Percentiles rank a stretch among this genome's conserved stretches.
These are phyloP conservation scores for Martes flavigula DNA, from an alignment of 2,797 vertebrate genomes.

Conservation along the genomic window DNA sequence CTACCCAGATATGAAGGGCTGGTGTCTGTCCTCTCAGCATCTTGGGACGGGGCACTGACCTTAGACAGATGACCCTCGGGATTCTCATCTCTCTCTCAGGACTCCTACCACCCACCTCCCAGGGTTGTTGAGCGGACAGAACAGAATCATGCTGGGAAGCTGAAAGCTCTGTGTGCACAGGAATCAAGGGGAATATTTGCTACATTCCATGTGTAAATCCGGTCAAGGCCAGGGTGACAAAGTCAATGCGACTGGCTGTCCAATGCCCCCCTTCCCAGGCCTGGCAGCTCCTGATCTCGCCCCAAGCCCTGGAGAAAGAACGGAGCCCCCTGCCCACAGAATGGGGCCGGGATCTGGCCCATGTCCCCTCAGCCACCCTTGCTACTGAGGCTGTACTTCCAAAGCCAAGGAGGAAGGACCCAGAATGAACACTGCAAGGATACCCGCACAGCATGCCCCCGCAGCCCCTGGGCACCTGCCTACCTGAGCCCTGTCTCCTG, in stretches of 20 bases:
- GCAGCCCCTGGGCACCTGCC: not conserved
- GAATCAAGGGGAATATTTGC: not conserved
- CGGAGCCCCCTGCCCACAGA: not conserved
- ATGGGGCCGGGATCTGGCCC: not conserved
- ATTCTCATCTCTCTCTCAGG: not conserved
- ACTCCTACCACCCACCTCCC: not conserved
- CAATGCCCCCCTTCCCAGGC: not conserved
- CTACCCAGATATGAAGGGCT: not conserved
- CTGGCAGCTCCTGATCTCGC: not conserved
- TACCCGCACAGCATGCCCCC: not conserved
- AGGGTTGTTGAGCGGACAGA: fast-evolving
- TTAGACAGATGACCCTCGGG: not conserved
- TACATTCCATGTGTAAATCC: not conserved
- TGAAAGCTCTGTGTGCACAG: not conserved
- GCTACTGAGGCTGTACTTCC: not conserved
- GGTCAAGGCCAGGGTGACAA: not conserved
- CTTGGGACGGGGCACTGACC: not conserved
- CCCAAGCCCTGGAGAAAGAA: not conserved
- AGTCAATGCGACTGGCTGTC: not conserved
- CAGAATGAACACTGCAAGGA: not conserved
- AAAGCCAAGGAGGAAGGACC: not conserved
- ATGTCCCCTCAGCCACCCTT: not conserved
- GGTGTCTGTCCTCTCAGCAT: not conserved
- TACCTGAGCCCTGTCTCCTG: slow-evolving; percentile 88
- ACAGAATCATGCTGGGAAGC: not conserved